Evolutionary conservation across 2,888 invertebrate species (phyloP).

Genomic region (Lasioglossum oenotherae): DNA sequence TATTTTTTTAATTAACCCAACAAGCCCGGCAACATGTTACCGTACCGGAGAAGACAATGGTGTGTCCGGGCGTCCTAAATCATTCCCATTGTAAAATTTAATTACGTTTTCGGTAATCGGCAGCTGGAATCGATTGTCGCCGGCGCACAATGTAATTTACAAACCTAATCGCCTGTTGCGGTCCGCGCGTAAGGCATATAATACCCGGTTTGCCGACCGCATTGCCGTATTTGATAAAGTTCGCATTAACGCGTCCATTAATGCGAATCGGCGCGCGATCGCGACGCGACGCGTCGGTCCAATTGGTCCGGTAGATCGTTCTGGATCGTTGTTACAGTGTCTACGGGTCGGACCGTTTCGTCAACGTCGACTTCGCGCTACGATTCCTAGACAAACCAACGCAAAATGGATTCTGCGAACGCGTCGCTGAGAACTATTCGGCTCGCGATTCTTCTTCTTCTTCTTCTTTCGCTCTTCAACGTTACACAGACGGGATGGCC

Average conservation of each 20-base stretch:
- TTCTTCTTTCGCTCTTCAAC: background rate
- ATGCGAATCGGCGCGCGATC: slow-evolving; percentile 39
- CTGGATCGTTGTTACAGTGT: slow-evolving; percentile 29
- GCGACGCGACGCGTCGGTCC: background rate
- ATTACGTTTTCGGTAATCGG: slow-evolving; percentile 65
- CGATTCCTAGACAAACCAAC: slow-evolving; percentile 1
- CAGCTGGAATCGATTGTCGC: slow-evolving; percentile 61
- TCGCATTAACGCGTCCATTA: slow-evolving; percentile 68
- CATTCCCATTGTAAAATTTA: slow-evolving; percentile 60
- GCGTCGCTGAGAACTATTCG: background rate
- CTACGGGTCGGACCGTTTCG: slow-evolving; percentile 15
- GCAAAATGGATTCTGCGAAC: background rate
- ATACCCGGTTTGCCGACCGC: slow-evolving; percentile 66
- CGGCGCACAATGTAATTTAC: slow-evolving; percentile 63
- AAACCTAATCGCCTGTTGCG: slow-evolving; percentile 70
- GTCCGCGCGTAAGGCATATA: slow-evolving; percentile 64
- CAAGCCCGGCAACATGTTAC: background rate
- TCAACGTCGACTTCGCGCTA: background rate
- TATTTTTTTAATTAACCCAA: background rate
- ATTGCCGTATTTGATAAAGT: slow-evolving; percentile 69
- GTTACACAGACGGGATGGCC: background rate
- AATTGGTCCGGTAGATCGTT: slow-evolving; percentile 10
- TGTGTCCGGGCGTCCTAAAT: slow-evolving; percentile 22
- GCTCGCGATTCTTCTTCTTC: background rate
- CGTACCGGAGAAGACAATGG: background rate